Conservation (phyloP, 2,113 vertebrate genomes). For the Propithecus coquereli region DNA sequence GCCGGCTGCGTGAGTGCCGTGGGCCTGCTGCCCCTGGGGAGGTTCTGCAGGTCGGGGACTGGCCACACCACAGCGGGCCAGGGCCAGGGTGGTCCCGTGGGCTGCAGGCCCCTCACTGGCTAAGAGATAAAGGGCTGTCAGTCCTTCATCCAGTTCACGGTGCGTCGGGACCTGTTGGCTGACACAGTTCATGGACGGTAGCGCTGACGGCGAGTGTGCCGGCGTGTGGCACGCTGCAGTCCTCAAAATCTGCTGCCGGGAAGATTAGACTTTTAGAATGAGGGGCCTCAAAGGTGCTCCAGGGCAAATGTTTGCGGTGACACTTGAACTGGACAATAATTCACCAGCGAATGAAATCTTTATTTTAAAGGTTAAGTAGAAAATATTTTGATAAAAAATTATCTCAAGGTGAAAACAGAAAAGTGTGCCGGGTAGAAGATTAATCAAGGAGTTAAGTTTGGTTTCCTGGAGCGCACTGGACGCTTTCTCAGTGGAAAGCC, state of each 20-base stretch:
- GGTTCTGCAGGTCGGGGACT: not conserved
- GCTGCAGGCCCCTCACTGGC: not conserved
- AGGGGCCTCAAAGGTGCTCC: not conserved
- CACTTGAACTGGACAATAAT: not conserved
- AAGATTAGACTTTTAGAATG: not conserved
- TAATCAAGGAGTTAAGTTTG: not conserved
- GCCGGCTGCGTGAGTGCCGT: constrained; percentile 90
- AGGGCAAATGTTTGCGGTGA: not conserved
- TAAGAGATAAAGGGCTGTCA: not conserved
- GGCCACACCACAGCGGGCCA: not conserved
- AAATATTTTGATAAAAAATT: not conserved
- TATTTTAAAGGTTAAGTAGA: not conserved
- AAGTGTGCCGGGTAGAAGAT: not conserved
- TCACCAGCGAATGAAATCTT: not conserved
- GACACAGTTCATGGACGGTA: not conserved
- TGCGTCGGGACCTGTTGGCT: not conserved
- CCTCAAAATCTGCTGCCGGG: not conserved
- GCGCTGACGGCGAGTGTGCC: too few species aligned
- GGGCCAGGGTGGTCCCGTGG: not conserved
- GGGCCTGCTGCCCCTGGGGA: not conserved
- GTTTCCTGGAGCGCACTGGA: not conserved
- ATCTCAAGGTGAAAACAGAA: not conserved
- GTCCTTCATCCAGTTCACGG: not conserved
- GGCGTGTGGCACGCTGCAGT: not conserved
- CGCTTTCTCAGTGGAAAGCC: not conserved